A percentile compares a stretch with the other conserved stretches of the same genome.
Conservation (phyloP, 2,888 invertebrate species). For the Ischnus inquisitorius region DNA sequence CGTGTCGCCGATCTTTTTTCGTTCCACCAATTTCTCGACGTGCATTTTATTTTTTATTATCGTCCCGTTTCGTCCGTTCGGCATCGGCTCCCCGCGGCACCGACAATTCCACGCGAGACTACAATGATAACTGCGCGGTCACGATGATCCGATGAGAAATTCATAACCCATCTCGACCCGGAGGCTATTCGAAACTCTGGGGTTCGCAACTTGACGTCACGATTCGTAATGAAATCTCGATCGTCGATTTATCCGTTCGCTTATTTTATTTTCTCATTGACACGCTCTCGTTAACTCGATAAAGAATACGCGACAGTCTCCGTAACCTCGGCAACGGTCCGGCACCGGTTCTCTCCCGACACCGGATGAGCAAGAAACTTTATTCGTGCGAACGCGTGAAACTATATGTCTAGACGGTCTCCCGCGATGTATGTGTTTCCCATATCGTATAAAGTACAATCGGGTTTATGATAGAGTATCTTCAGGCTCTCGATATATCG, state of each 20-base stretch:
- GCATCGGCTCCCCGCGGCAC: background rate
- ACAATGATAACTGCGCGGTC: slow-evolving; percentile 37
- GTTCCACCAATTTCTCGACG: slow-evolving; percentile 28
- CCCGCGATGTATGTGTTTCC: background rate
- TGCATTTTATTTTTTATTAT: slow-evolving; percentile 23
- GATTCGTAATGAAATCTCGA: background rate
- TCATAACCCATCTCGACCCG: slow-evolving; percentile 29
- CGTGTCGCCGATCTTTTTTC: background rate
- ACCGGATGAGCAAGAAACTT: background rate
- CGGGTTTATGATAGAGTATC: slow-evolving; percentile 58
- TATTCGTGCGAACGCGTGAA: background rate
- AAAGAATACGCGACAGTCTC: background rate
- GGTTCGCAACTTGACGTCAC: too few relatives aligned
- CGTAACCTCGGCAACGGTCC: too few relatives aligned
- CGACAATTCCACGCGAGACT: slow-evolving; percentile 32
- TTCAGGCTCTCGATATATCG: slow-evolving; percentile 33
- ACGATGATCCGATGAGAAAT: slow-evolving; percentile 44
- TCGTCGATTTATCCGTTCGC: background rate
- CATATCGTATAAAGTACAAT: slow-evolving; percentile 35
- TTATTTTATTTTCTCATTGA: background rate
- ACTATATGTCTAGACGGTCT: background rate
- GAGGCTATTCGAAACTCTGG: background rate
- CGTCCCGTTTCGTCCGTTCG: slow-evolving; percentile 13
- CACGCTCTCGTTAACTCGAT: background rate
- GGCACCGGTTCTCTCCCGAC: too few relatives aligned